Percentiles rank a stretch among this genome's conserved stretches.
These are phyloP conservation scores for Phrynosoma platyrhinos DNA, from an alignment of 2,113 vertebrate genomes.

Conservation along the genomic window DNA sequence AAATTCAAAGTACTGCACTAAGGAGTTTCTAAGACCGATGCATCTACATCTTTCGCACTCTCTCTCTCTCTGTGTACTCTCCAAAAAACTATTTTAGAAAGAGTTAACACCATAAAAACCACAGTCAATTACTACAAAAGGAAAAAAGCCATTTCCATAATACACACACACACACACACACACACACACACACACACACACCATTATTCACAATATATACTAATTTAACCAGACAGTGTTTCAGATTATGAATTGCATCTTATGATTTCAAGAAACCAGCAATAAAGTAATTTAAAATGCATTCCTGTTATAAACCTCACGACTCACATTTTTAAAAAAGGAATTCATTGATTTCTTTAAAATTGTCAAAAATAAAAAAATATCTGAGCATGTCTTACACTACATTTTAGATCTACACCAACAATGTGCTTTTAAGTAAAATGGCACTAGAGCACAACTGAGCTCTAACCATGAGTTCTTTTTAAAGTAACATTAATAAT, in stretches of 20 bases:
- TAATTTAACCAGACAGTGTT: conserved; percentile 45
- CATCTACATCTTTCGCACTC: conserved; percentile 73
- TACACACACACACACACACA: conserved; percentile 53
- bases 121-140: not conserved
- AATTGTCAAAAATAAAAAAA: conserved; percentile 21
- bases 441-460: conserved; percentile 24
- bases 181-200: conserved; percentile 51
- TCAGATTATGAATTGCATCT: not conserved
- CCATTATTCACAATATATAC: conserved; percentile 32
- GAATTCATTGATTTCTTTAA: conserved; percentile 16
- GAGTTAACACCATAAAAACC: conserved; percentile 44
- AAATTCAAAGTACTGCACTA: conserved; percentile 94
- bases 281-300: conserved; percentile 26
- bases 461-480: conserved; percentile 30
- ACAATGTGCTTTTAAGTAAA: conserved; percentile 49
- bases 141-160: conserved; percentile 39
- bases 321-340: not conserved
- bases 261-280: not conserved
- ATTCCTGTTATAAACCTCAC: conserved; percentile 35
- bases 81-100: conserved; percentile 66
- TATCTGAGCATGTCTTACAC: not conserved
- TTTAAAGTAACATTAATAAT: conserved; percentile 15
- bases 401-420: conserved; percentile 27
- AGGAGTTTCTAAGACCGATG: conserved; percentile 87
- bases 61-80: conserved; percentile 42